Percentiles rank a stretch among this genome's conserved stretches.
Evolutionary conservation across 30 jellyfish, hydroid and myxozoan genomes (phyloP).

Genomic region (Phacellophora camtschatica): DNA sequence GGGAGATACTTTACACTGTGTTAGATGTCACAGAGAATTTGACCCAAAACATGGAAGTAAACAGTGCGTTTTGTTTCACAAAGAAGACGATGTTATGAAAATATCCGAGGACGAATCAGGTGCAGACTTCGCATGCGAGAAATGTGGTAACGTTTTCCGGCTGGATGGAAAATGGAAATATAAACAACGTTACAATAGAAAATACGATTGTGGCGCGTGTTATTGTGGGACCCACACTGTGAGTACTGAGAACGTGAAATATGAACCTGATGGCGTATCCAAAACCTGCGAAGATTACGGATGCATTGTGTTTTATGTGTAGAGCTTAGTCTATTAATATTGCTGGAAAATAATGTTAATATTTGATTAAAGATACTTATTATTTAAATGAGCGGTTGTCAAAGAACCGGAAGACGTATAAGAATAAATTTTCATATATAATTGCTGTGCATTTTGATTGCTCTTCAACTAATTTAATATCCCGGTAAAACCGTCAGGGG

Average conservation of each 20-base stretch:
- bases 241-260: constrained; percentile 40
- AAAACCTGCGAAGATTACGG: constrained; percentile 82
- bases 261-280: constrained; percentile 65
- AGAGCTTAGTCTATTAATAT: no score
- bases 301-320: constrained; percentile 73
- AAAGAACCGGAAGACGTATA: no score
- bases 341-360: no score
- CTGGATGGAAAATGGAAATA: constrained; percentile 67
- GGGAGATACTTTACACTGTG: constrained; percentile 84
- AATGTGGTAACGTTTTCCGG: constrained; percentile 61
- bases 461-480: no score
- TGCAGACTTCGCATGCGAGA: constrained; percentile 75
- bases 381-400: no score
- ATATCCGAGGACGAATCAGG: constrained; percentile 67
- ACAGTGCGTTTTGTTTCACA: constrained; percentile 52
- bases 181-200: constrained; percentile 12
- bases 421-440: no score
- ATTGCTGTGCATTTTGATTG: no score
- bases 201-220: constrained; percentile 70
- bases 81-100: constrained; percentile 52
- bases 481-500: no score
- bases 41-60: constrained; percentile 74
- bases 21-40: constrained; percentile 79
- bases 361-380: no score
- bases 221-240: constrained; percentile 70